Conservation (phyloP, 37 sponge, comb jelly and placozoan species). For the Hexactinellida sp. region DNA sequence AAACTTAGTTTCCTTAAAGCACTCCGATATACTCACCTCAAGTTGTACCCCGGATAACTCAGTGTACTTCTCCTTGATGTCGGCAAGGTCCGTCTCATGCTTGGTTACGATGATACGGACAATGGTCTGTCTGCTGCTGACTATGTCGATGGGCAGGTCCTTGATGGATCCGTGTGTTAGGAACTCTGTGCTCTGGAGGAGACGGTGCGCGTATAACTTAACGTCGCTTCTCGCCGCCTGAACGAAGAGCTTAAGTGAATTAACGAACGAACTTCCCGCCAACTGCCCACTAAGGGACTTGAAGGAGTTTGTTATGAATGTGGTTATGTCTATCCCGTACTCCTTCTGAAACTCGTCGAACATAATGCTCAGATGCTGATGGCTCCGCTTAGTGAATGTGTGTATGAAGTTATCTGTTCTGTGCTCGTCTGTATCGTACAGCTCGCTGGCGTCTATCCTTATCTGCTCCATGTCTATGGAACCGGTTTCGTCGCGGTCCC, state of each 20-base stretch:
- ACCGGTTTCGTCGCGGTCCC: neutral
- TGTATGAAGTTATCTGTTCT: neutral
- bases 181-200: neutral
- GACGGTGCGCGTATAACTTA: neutral
- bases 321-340: neutral
- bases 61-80: neutral
- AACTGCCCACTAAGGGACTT: neutral
- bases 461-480: neutral
- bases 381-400: neutral
- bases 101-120: neutral
- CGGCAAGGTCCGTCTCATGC: neutral
- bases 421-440: neutral
- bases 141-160: neutral
- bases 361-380: neutral
- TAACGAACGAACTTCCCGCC: neutral
- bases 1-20: neutral
- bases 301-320: neutral
- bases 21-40: neutral
- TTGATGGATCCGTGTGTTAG: neutral
- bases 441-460: neutral
- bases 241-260: neutral
- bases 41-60: neutral
- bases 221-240: neutral
- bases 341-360: neutral
- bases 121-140: constrained; percentile 7